Percentiles rank a stretch among this genome's conserved stretches.
phyloP scores from a whole-genome alignment of 92 coral and sea anemone species.

The Nematostella vectensis region DNA sequence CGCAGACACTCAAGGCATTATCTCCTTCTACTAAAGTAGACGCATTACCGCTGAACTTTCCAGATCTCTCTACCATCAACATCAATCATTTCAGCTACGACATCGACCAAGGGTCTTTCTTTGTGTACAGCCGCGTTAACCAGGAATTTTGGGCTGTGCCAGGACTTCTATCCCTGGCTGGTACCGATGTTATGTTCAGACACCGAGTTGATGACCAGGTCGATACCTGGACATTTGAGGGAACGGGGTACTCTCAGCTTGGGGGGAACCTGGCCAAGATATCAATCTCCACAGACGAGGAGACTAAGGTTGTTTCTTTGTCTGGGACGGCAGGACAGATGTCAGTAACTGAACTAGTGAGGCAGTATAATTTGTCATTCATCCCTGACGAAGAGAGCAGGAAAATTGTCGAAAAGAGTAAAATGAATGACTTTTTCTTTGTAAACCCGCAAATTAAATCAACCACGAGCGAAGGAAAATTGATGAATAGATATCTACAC shows the following conservation, averaged over 20 bases:
- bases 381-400: slow-evolving; percentile 73
- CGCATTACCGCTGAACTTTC: slow-evolving; percentile 69
- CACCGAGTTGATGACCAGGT: slow-evolving; percentile 85
- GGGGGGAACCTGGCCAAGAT: slow-evolving; percentile 68
- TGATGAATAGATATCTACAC: slow-evolving; percentile 59
- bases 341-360: slow-evolving; percentile 53
- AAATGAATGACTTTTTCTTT: slow-evolving; percentile 75
- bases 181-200: slow-evolving; percentile 55
- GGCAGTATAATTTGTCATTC: slow-evolving; percentile 59
- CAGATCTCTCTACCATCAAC: slow-evolving; percentile 48
- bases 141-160: slow-evolving; percentile 62
- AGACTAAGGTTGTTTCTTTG: slow-evolving; percentile 51
- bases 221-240: slow-evolving; percentile 81
- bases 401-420: slow-evolving; percentile 64
- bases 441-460: slow-evolving; percentile 57
- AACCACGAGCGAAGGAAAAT: slow-evolving; percentile 34
- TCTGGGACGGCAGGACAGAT: slow-evolving; percentile 57
- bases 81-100: slow-evolving; percentile 79
- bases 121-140: slow-evolving; percentile 57
- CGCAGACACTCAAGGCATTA: slow-evolving; percentile 70
- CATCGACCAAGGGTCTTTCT: slow-evolving; percentile 64
- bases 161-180: slow-evolving; percentile 52
- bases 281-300: slow-evolving; percentile 55
- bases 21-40: slow-evolving; percentile 69
- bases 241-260: slow-evolving; percentile 43